Evolutionary conservation across 1,140 invertebrate species (phyloP), one percentile per base, ranked within the genome.

Genomic region (Aphelinus atriplicis): DNA sequence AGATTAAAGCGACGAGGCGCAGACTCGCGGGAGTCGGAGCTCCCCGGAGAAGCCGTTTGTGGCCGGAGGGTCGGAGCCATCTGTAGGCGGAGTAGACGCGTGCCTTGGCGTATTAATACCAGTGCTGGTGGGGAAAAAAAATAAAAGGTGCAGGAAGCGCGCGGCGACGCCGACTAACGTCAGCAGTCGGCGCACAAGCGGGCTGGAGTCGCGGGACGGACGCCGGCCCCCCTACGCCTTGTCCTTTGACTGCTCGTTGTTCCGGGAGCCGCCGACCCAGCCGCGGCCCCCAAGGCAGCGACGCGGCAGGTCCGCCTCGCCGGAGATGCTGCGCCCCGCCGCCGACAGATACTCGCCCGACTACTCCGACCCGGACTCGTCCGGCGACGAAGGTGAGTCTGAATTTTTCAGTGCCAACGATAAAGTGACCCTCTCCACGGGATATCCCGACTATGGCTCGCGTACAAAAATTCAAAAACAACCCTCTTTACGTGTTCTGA

Each of bases 361-460:
- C 77, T 26, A 26, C 26, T 26, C 82, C 43, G 71, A 67, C 75
- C 86, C 87, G 68, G 85, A 87, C 78, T 86, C 86, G 75, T 88
- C 87, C 76, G 85, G 85, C 79, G 87, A 88, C 80, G 87, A 88
- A 88, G 87, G 87, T 88, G 86, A 72, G 67, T 26, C 26, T 26
- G 26, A 26, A 26, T 26, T 26, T 26, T 26, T 26, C 26, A 26
- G 26, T 26, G 26, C 26, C 26, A 26, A 26, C 26, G 26, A 26
- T 26, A 26, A 26, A 26, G 26, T 26, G 26, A 26, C 26, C 26
- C 68, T 63, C 65, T 53, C 64, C 42, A 2, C 56, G 58, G 10
- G 10, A 47, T 70, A 68, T 7, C 6, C 10, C 26, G 26, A 26
- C 26, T 26, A 26, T 26, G 26, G 26, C 26, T 26, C 26, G 26